Percentiles rank a stretch among this genome's conserved stretches.
These are phyloP conservation scores for Notothenia coriiceps DNA, from an alignment of 2,113 vertebrate genomes.

Conservation along the genomic window DNA sequence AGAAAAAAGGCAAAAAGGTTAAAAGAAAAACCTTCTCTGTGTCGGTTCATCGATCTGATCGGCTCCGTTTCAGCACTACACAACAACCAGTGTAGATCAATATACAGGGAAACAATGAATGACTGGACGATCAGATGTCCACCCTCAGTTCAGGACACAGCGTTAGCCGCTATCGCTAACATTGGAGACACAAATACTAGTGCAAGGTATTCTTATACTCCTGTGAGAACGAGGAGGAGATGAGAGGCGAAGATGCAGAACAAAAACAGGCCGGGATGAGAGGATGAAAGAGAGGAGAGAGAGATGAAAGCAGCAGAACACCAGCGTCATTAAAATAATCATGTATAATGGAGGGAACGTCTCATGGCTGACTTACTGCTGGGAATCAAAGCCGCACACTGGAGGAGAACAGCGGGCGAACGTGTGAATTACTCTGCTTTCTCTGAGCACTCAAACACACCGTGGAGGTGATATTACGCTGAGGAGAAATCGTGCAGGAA, in stretches of 20 bases:
- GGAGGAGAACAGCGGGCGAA: conserved; percentile 19
- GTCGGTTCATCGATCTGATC: no score
- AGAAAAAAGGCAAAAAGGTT: no score
- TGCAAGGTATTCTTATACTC: conserved; percentile 13
- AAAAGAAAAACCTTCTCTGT: no score
- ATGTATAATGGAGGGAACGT: conserved; percentile 73
- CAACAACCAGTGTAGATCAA: no score
- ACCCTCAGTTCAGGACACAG: background rate
- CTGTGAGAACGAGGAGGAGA: conserved; percentile 31
- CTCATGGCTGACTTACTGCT: conserved; percentile 43
- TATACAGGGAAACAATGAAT: no score
- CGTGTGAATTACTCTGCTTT: conserved; percentile 6
- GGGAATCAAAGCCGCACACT: conserved; percentile 44
- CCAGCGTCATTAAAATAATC: conserved; percentile 71
- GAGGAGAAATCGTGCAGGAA: background rate
- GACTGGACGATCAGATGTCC: no score
- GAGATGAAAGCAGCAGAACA: conserved; percentile 70
- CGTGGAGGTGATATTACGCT: background rate
- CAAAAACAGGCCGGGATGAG: conserved; percentile 51
- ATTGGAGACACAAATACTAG: conserved; percentile 27
- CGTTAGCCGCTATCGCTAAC: background rate
- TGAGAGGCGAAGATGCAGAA: conserved; percentile 14
- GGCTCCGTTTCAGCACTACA: no score
- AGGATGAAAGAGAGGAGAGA: conserved; percentile 40
- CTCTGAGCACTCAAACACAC: background rate